Evolutionary conservation across 2,113 vertebrate species (phyloP).

Genomic region (Rhinichthys klamathensis): DNA sequence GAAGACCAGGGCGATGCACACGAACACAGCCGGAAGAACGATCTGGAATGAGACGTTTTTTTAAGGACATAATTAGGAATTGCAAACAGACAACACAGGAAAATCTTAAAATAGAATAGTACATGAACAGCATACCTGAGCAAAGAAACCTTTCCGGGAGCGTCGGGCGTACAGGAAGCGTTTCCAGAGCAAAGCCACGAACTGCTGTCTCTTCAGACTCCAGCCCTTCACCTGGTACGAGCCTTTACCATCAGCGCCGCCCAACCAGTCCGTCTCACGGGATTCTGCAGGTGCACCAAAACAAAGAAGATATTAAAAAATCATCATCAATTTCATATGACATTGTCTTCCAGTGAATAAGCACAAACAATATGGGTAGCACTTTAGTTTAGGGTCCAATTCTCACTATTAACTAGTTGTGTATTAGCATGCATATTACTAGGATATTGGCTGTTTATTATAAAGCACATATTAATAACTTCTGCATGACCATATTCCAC

Average conservation of each 20-base stretch:
- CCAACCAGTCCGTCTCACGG: constrained; percentile 93
- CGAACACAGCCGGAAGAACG: constrained; percentile 94
- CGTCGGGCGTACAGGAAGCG: constrained; percentile 91
- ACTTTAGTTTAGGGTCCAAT: too few relatives aligned
- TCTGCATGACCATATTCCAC: too few relatives aligned
- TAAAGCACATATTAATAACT: too few relatives aligned
- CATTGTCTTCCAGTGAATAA: not conserved
- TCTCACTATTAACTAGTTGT: too few relatives aligned
- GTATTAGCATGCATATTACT: too few relatives aligned
- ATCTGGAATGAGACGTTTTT: constrained; percentile 78
- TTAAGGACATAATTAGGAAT: not conserved
- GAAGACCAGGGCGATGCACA: constrained; percentile 95
- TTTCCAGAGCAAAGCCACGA: constrained; percentile 96
- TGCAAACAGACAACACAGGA: constrained; percentile 5
- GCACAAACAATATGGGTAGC: not conserved
- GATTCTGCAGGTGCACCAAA: constrained; percentile 80
- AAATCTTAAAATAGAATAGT: not conserved
- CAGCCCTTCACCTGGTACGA: constrained; percentile 95
- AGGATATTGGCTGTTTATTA: too few relatives aligned
- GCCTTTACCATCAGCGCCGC: constrained; percentile 92
- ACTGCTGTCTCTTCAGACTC: constrained; percentile 94
- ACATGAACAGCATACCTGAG: constrained; percentile 78
- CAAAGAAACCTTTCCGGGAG: constrained; percentile 96
- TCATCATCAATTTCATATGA: not conserved
- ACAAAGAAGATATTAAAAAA: not conserved